Evolutionary conservation across 1,140 invertebrate species (phyloP).

Genomic region (Hermatobates lingyangjiaoensis): DNA sequence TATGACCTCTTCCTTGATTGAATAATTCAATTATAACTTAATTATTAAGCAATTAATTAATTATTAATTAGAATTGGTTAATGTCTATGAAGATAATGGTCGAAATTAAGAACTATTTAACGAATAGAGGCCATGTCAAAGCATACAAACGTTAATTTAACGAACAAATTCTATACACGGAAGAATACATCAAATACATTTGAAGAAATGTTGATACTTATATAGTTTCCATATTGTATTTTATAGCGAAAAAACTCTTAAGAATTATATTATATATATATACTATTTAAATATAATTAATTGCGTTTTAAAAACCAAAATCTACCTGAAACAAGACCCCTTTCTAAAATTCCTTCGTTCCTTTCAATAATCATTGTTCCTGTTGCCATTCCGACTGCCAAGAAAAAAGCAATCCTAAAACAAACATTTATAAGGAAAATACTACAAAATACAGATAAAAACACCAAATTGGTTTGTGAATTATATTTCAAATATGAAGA

Average conservation of each 20-base stretch:
- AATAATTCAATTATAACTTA: no score
- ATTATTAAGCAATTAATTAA: no score
- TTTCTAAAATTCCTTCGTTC: slow-evolving; percentile 67
- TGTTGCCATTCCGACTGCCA: slow-evolving; percentile 79
- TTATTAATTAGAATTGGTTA: no score
- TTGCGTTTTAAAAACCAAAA: not conserved
- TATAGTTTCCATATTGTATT: not conserved
- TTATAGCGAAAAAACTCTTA: not conserved
- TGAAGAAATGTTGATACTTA: no score
- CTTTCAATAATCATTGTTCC: slow-evolving; percentile 79
- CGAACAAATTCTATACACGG: no score
- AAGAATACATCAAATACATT: no score
- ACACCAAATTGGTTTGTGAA: not conserved
- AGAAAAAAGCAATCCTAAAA: slow-evolving; percentile 83
- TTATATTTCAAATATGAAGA: no score
- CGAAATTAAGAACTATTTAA: no score
- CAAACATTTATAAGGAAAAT: slow-evolving; percentile 8
- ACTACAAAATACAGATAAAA: not conserved
- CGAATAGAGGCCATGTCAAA: no score
- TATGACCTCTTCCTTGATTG: no score
- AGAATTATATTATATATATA: not conserved
- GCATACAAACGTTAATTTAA: no score
- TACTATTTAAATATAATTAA: not conserved
- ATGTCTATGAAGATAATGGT: no score
- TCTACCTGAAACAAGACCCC: slow-evolving; percentile 55